These are phyloP conservation scores for Astreopora myriophthalma DNA, from an alignment of 64 coral and sea anemone species.

Conservation along the genomic window DNA sequence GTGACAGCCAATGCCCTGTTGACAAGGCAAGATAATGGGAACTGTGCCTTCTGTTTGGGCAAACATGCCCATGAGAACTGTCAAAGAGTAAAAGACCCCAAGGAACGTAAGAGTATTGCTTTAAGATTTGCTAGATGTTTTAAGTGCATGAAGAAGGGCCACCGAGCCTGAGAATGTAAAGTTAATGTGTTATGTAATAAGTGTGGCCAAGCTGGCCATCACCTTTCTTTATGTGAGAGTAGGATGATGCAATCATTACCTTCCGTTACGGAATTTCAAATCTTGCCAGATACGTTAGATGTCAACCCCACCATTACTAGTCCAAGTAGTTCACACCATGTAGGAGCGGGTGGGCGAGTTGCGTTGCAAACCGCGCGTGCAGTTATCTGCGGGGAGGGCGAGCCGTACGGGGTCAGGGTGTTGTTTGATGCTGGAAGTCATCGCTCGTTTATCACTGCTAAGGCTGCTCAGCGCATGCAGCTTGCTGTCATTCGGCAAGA, in stretches of 20 bases:
- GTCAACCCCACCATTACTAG: neutral
- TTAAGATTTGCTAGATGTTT: constrained; percentile 73
- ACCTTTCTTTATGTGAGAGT: constrained; percentile 42
- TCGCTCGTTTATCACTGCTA: constrained; percentile 51
- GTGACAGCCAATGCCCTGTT: neutral
- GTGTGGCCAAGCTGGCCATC: constrained; percentile 25
- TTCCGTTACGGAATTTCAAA: neutral
- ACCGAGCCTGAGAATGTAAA: constrained; percentile 40
- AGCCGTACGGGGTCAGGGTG: constrained; percentile 26
- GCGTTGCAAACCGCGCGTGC: constrained; percentile 55
- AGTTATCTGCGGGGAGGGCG: constrained; percentile 46
- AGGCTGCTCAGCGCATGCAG: neutral
- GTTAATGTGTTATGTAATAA: constrained; percentile 13
- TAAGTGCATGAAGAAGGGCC: constrained; percentile 60
- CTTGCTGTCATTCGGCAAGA: constrained; percentile 26
- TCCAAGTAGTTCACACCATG: constrained; percentile 5
- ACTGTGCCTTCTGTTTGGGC: constrained; percentile 58
- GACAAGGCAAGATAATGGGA: neutral
- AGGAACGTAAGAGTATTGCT: constrained; percentile 40
- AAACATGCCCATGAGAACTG: constrained; percentile 61
- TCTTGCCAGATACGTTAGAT: neutral
- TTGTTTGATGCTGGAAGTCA: constrained; percentile 77
- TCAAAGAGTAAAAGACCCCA: neutral
- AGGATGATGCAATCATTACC: neutral
- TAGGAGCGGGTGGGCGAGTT: constrained; percentile 12